phyloP scores from a whole-genome alignment of 2,797 vertebrate genomes.

The Natrix natrix region DNA sequence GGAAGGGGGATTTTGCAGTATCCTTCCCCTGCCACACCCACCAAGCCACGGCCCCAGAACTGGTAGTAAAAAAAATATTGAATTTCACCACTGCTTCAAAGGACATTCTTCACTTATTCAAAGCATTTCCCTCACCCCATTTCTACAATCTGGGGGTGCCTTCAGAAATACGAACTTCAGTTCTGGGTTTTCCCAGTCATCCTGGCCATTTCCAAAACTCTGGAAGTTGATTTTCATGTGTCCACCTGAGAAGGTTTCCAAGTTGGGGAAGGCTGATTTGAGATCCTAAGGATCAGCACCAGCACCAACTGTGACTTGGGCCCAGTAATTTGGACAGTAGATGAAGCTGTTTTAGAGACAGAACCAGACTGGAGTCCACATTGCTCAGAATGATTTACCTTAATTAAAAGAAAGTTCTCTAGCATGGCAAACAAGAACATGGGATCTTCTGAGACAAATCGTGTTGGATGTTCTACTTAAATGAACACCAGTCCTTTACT shows the following conservation, averaged over 20 bases:
- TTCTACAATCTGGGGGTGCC: neutral
- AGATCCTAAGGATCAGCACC: neutral
- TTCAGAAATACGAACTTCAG: neutral
- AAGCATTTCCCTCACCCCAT: neutral
- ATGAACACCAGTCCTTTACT: neutral
- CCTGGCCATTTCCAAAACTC: neutral
- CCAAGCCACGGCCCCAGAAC: no score
- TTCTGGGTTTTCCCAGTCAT: neutral
- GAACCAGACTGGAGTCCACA: neutral
- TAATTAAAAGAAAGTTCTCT: neutral
- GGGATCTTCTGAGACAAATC: neutral
- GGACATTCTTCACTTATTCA: neutral
- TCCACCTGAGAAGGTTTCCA: neutral
- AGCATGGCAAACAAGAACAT: neutral
- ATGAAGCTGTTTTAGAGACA: neutral
- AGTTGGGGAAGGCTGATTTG: neutral
- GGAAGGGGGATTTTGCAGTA: no score
- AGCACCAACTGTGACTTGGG: neutral
- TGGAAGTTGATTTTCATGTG: neutral
- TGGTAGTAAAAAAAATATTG: no score
- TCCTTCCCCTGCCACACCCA: no score
- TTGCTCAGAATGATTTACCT: neutral
- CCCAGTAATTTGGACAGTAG: neutral
- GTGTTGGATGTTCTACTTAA: neutral
- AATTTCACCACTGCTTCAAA: neutral